Percentiles rank a stretch among this genome's conserved stretches.
These are phyloP conservation scores for Lepidurus packardi DNA, from an alignment of 1,140 invertebrate species.

Conservation along the genomic window DNA sequence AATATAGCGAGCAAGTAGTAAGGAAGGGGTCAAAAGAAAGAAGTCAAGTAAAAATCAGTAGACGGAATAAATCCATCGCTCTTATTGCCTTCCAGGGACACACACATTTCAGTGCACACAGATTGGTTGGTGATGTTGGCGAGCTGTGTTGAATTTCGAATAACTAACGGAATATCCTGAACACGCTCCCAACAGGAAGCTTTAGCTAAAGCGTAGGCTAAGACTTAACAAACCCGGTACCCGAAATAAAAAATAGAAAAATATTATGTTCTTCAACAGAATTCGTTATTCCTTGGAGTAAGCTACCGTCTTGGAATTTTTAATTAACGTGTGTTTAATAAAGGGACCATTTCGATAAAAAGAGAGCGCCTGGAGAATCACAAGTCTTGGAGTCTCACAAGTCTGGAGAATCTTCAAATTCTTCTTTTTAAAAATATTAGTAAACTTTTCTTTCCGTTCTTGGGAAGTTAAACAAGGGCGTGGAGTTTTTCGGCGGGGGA, in stretches of 20 bases:
- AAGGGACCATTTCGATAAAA: not conserved
- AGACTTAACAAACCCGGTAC: no score
- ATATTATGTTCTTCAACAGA: no score
- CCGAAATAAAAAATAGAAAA: no score
- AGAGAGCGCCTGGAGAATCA: not conserved
- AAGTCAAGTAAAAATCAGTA: not conserved
- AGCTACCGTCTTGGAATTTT: not conserved
- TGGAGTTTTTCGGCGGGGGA: not conserved
- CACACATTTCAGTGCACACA: not conserved
- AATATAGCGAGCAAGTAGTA: not conserved
- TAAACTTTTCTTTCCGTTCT: not conserved
- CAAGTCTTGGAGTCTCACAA: no score
- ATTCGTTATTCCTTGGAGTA: not conserved
- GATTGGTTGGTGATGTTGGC: not conserved
- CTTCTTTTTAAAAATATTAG: not conserved
- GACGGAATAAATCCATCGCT: slow-evolving; percentile 6
- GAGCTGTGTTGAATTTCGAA: not conserved
- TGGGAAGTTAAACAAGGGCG: slow-evolving; percentile 1
- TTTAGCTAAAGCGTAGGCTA: not conserved
- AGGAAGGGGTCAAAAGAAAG: not conserved
- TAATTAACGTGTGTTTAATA: not conserved
- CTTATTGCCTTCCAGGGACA: not conserved
- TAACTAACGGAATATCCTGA: not conserved
- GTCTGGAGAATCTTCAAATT: no score
- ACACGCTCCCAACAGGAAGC: not conserved